These are phyloP conservation scores for Hetaerina titia DNA, from an alignment of 2,888 invertebrate species.

Conservation along the genomic window DNA sequence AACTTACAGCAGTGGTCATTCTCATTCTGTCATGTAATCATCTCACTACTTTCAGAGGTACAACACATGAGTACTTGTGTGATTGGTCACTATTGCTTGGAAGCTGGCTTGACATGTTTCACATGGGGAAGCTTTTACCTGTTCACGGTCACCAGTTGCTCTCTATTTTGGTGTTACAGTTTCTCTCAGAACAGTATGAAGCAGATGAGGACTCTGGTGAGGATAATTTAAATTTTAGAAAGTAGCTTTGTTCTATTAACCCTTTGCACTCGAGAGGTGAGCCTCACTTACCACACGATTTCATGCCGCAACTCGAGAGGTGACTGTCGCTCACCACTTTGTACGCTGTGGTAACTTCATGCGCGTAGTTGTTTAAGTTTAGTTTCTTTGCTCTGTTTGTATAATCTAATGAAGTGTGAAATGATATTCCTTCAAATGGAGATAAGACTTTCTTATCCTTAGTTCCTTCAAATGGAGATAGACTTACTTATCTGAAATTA, in stretches of 20 bases:
- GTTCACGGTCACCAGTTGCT: constrained; percentile 39
- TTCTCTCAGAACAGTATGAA: background rate
- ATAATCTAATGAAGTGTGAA: too few relatives aligned
- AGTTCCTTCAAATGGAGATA: too few relatives aligned
- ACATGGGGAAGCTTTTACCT: constrained; percentile 7
- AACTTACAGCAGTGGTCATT: too few relatives aligned
- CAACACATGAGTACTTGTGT: constrained; percentile 67
- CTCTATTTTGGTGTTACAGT: background rate
- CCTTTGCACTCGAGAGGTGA: background rate
- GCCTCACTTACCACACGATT: too few relatives aligned
- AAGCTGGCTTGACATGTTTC: constrained; percentile 55
- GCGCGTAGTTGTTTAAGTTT: too few relatives aligned
- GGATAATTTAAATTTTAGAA: background rate
- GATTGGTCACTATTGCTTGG: constrained; percentile 62
- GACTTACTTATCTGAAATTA: too few relatives aligned
- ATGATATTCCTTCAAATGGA: too few relatives aligned
- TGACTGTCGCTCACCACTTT: too few relatives aligned
- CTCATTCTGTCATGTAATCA: background rate
- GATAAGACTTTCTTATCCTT: too few relatives aligned
- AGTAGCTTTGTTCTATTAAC: background rate
- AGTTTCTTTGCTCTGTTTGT: too few relatives aligned
- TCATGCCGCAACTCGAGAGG: too few relatives aligned
- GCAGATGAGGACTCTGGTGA: constrained; percentile 34
- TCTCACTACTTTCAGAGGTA: constrained; percentile 51
- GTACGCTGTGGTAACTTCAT: too few relatives aligned